Percentiles rank a stretch among this genome's conserved stretches.
Conservation (phyloP, 2,888 invertebrate genomes). For the Psococerastis gibbosa region DNA sequence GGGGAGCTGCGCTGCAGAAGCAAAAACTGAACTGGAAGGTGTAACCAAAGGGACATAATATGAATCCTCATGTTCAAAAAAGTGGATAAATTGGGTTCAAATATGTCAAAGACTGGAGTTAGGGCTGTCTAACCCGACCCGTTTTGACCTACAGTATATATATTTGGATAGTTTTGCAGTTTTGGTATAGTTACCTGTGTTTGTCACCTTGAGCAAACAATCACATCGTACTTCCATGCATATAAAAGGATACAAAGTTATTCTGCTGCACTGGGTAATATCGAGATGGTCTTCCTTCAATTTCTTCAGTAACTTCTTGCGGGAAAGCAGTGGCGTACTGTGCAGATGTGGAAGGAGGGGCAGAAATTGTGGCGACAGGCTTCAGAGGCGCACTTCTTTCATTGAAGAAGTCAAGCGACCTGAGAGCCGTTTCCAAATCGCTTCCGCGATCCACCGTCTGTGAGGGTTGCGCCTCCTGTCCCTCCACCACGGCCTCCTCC, state of each 20-base stretch:
- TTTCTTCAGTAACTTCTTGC: background rate
- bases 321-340: background rate
- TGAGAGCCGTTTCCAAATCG: background rate
- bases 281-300: background rate
- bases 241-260: background rate
- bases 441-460: background rate
- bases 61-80: no score
- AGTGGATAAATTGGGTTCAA: no score
- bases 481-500: background rate
- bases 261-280: background rate
- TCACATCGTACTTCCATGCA: no score
- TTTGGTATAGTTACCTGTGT: no score
- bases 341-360: background rate
- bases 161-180: no score
- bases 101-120: no score
- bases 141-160: no score
- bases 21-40: no score
- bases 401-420: background rate
- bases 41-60: no score
- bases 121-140: no score
- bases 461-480: background rate
- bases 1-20: no score
- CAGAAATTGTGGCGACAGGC: background rate
- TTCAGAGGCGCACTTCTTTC: background rate
- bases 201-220: no score